Evolutionary conservation across 2,888 invertebrate species (phyloP), one percentile per base, ranked within the genome.

Genomic region (Drosophila formosana): DNA sequence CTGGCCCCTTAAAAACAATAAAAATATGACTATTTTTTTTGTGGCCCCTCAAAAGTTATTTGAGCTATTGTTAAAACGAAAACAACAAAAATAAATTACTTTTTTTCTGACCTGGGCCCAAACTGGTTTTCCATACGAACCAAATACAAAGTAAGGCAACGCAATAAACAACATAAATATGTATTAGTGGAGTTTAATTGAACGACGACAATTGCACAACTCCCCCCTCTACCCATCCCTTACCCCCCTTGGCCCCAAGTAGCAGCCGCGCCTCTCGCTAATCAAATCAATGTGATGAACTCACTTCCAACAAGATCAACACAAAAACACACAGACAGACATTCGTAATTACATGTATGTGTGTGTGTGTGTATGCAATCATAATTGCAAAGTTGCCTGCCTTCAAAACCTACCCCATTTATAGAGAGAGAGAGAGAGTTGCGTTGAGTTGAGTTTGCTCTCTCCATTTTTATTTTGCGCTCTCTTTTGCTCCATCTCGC

Each of bases 261-360:
- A 46, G 25, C 37, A 62, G 62, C 75, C 75, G 75, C 75, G 75
- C 75, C 75, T 67, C 45, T 23, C 34, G 68, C 67, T 76, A 76
- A 76, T 76, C 75, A 68, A 76, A 76, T 76, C 75, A 76, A 76
- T 76, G 76, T 76, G 75, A 76, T 76, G 76, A 76, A 76, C 75
- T 76, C 75, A 76, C 76, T 76, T 75, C 47, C 67, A 75, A 65
- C 76, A 76, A 67, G 75, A 76, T 75, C 76, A 75, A 75, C 60
- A 57, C 41, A 39, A 30, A 52, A 9, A 52, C 37, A 26, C 49
- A 62, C 18, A 47, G 26, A 52, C 30, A 37, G 9, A 51, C 18
- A 55, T 39, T 18, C 18, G 18, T 13, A 28, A 49, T 55, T 9
- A 37, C 25, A 25, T 51, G 4, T 52, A 11, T 18, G 18, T 18